Evolutionary conservation across 2,797 vertebrate species (phyloP).

Genomic region (Orestias chungarensis): DNA sequence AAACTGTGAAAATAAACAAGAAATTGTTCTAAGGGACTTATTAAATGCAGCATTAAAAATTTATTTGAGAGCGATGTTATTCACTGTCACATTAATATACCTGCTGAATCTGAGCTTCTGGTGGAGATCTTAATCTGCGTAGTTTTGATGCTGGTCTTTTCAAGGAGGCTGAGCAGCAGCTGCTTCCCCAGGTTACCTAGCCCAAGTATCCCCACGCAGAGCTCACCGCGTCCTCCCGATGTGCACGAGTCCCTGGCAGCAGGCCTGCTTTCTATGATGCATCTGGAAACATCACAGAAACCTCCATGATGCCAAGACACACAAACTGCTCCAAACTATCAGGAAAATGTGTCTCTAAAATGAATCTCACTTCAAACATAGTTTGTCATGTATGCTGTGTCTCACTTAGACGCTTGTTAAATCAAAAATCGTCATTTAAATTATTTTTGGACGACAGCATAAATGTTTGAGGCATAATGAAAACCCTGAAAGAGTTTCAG

Average conservation of each 20-base stretch:
- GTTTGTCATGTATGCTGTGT: background rate
- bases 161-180: constrained; percentile 68
- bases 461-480: too few species aligned
- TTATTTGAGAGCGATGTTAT: too few species aligned
- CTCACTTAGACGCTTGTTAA: too few species aligned
- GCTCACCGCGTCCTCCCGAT: background rate
- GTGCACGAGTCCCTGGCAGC: constrained; percentile 1
- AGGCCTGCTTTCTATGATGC: constrained; percentile 9
- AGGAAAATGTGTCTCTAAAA: background rate
- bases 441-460: too few species aligned
- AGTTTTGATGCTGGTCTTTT: constrained; percentile 57
- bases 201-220: constrained; percentile 82
- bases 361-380: background rate
- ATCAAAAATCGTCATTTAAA: too few species aligned
- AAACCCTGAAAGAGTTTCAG: too few species aligned
- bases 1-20: too few species aligned
- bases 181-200: constrained; percentile 82
- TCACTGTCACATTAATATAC: constrained; percentile 45
- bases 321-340: background rate
- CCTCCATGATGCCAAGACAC: background rate
- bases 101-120: constrained; percentile 73
- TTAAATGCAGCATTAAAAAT: too few species aligned
- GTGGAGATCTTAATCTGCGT: constrained; percentile 78
- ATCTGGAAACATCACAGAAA: constrained; percentile 6
- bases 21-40: too few species aligned